A percentile compares a stretch with the other conserved stretches of the same genome.
These are phyloP conservation scores for Drosophila robusta DNA, from an alignment of 2,888 invertebrate species.

Conservation along the genomic window DNA sequence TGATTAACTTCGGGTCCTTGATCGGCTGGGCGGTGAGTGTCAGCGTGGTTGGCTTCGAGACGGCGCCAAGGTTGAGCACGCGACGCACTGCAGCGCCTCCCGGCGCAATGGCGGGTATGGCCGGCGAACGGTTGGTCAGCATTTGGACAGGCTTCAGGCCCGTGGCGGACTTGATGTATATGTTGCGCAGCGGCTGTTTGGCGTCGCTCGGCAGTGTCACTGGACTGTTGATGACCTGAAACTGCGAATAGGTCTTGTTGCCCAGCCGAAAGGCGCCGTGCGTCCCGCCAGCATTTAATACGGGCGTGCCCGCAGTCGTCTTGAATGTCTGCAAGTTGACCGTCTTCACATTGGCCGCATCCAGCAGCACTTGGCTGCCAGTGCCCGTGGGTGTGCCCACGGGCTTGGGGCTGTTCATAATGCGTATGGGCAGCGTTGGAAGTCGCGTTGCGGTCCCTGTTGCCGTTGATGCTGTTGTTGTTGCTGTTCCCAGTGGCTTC, in stretches of 20 bases:
- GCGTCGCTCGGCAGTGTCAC: conserved; percentile 41
- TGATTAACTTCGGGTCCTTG: conserved; percentile 57
- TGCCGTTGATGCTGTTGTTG: conserved; percentile 46
- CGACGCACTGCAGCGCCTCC: conserved; percentile 62
- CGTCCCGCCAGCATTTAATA: conserved; percentile 15
- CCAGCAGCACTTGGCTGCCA: conserved; percentile 45
- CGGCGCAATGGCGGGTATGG: conserved; percentile 40
- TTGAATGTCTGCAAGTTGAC: conserved; percentile 64
- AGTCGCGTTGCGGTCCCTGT: conserved; percentile 68
- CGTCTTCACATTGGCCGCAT: conserved; percentile 47
- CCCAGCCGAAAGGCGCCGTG: conserved; percentile 50
- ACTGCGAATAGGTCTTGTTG: conserved; percentile 58
- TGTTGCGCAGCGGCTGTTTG: conserved; percentile 50
- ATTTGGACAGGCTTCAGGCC: conserved; percentile 66
- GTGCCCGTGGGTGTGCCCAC: conserved; percentile 20
- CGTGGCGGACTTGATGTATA: conserved; percentile 58
- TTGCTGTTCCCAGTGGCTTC: conserved; percentile 81
- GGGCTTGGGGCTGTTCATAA: conserved; percentile 49
- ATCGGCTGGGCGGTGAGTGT: conserved; percentile 28
- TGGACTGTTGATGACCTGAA: conserved; percentile 60
- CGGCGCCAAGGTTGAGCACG: conserved; percentile 54
- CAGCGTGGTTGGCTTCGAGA: conserved; percentile 44
- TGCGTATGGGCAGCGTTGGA: conserved; percentile 61
- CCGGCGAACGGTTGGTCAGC: conserved; percentile 50
- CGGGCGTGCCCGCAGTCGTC: conserved; percentile 23